Base-by-base conservation (phyloP, 1,140 invertebrate species). In the Belonocnema kinseyi region DNA sequence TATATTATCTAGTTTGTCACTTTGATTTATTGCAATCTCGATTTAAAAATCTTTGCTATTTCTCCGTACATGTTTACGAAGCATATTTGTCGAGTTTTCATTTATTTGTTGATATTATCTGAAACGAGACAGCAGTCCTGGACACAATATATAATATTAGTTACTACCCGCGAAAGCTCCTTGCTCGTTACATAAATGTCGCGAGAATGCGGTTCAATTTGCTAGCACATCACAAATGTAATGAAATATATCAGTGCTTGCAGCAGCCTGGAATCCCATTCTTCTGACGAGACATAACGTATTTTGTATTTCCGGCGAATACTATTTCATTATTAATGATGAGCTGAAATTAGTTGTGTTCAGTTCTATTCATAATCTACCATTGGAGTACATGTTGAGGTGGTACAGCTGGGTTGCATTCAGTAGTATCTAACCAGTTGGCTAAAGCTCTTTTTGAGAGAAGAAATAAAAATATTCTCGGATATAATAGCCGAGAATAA, bases 191-290 rank as follows among this genome's bases (percentile, higher is more conserved):
- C 1, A 40, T 10, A 66, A 40, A 66, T 66, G 33, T 40, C 7
- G 61, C 14, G 10, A 6, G 14, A 66, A 66, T 16, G 26, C 46
- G 61, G 13, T 33, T 40, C 61, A 40, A 66, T 66, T 66, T 66
- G 21, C 46, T 66, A 4, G 61, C 26, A 66, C 61, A 66, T 66
- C 61, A 66, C 61, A 40, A 16, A 40, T 66, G 61, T 66, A 66
- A 66, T 33, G 61, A 66, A 66, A 66, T 66, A 66, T 16, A 66
- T 66, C 61, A 66, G 61, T 66, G 26, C 61, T 66, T 2, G 26
- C n/a, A 66, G 61, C 33, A 66, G 61, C 33, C 33, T 66, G 26
- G 1, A 40, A 16, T n/a, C 61, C 40, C 13, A 66, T 66, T 66
- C n/a, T 40, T 66, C 61, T 66, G 33, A 40, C n/a, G 17, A 26